A percentile compares a stretch with the other conserved stretches of the same genome.
Conservation (phyloP, 2,797 vertebrate genomes). For the Muscicapa striata region DNA sequence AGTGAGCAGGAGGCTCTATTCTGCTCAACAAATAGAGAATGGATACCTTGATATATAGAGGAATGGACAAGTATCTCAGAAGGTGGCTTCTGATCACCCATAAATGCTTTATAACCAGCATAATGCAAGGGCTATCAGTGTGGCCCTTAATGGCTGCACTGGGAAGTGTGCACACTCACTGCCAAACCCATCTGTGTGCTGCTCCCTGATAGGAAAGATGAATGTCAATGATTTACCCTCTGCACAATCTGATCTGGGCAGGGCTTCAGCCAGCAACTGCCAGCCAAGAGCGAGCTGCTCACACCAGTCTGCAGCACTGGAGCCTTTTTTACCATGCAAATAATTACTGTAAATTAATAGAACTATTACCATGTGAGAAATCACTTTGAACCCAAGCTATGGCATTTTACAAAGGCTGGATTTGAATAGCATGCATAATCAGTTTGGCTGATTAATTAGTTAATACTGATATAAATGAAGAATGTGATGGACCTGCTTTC, state of each 20-base stretch:
- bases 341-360: background rate
- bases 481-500: background rate
- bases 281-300: background rate
- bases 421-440: background rate
- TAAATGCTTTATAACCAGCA: background rate
- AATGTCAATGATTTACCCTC: background rate
- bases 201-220: background rate
- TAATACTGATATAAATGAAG: background rate
- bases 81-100: background rate
- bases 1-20: background rate
- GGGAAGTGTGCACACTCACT: background rate
- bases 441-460: background rate
- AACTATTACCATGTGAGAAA: background rate
- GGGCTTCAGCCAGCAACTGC: background rate
- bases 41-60: background rate
- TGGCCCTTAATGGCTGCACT: background rate
- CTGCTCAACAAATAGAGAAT: background rate
- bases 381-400: background rate
- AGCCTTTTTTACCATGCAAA: background rate
- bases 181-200: slow-evolving; percentile 7
- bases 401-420: slow-evolving; percentile 31
- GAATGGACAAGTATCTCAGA: background rate
- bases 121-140: background rate
- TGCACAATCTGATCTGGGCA: slow-evolving; percentile 13
- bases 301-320: background rate